Conservation (phyloP, 2,888 invertebrate genomes). For the Lycia hirtaria region DNA sequence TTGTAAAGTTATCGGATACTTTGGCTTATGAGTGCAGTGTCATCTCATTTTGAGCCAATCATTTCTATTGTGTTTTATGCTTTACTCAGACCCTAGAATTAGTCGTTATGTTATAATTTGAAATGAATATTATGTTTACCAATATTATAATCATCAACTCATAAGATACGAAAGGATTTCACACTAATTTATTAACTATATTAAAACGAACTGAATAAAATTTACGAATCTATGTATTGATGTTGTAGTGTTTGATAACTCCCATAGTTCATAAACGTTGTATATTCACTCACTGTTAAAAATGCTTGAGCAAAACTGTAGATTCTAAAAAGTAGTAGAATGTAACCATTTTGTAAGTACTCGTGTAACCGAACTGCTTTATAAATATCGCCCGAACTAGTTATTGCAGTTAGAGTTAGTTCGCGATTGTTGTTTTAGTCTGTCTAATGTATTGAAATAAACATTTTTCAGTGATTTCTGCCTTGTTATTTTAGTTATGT, state of each 20-base stretch:
- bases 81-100: too few species aligned
- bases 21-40: too few species aligned
- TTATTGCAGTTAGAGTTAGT: conserved; percentile 64
- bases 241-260: neutral
- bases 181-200: neutral
- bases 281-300: conserved; percentile 7
- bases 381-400: conserved; percentile 65
- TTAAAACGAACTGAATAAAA: conserved; percentile 13
- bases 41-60: too few species aligned
- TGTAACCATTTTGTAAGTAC: conserved; percentile 37
- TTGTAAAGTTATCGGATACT: too few species aligned
- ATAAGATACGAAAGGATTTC: neutral
- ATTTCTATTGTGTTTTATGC: too few species aligned
- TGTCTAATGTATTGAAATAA: conserved; percentile 72
- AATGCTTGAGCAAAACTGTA: conserved; percentile 38
- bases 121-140: too few species aligned
- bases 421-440: conserved; percentile 74
- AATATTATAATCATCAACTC: too few species aligned
- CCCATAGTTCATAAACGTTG: neutral
- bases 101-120: too few species aligned
- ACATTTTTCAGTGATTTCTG: conserved; percentile 64
- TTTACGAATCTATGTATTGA: conserved; percentile 9
- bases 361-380: conserved; percentile 56
- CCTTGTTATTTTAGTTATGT: conserved; percentile 36
- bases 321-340: conserved; percentile 23